Conservation (phyloP, 2,888 invertebrate species). For the Caenorhabditis sp. region DNA sequence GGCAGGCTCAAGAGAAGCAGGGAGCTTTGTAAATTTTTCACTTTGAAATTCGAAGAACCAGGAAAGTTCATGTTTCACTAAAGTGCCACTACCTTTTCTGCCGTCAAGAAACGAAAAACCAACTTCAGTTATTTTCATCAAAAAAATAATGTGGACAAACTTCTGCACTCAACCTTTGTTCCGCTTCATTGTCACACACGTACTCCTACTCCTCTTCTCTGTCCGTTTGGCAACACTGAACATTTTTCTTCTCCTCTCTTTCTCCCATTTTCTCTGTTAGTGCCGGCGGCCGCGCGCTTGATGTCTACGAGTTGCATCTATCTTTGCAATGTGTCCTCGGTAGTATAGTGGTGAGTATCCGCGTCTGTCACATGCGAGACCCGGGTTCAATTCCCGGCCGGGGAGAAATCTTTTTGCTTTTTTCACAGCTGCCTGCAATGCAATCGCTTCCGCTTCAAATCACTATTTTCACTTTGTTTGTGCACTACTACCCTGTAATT, state of each 20-base stretch:
- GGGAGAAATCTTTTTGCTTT: slow-evolving; percentile 67
- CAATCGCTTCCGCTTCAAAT: slow-evolving; percentile 50
- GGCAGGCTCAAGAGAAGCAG: not conserved
- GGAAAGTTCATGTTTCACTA: too few species aligned
- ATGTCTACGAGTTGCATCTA: slow-evolving; percentile 25
- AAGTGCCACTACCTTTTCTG: too few species aligned
- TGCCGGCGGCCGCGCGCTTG: not conserved
- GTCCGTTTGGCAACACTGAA: not conserved
- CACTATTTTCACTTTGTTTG: slow-evolving; percentile 20
- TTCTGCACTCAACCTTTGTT: not conserved
- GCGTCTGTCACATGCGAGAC: slow-evolving; percentile 77
- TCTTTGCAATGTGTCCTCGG: slow-evolving; percentile 62
- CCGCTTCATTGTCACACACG: slow-evolving; percentile 2
- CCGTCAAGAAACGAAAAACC: too few species aligned
- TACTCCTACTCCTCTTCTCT: slow-evolving; percentile 1
- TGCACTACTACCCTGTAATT: slow-evolving; percentile 53
- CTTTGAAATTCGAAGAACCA: not conserved
- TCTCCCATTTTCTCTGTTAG: not conserved
- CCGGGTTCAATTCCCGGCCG: slow-evolving; percentile 77
- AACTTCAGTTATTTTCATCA: too few species aligned
- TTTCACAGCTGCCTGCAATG: not conserved
- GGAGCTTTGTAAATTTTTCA: not conserved
- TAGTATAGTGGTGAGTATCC: slow-evolving; percentile 77
- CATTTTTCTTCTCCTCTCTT: slow-evolving; percentile 1
- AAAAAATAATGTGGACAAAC: too few species aligned